Conservation (phyloP, 2,888 invertebrate genomes). For the Tetheella fluctuosa region DNA sequence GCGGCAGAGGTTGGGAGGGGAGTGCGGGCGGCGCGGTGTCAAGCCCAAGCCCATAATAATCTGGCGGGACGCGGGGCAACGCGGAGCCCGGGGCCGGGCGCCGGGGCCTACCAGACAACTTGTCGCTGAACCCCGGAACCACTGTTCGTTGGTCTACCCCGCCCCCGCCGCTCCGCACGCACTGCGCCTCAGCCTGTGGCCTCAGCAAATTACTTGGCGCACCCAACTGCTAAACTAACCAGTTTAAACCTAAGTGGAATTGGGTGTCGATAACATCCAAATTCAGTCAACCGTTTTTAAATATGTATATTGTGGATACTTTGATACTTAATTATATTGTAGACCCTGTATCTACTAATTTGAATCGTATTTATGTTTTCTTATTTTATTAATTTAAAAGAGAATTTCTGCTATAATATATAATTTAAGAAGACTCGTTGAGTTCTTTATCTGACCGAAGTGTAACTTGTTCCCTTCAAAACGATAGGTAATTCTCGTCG, state of each 20-base stretch:
- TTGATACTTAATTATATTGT: too few relatives aligned
- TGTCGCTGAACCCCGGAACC: constrained; percentile 72
- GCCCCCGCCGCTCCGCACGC: constrained; percentile 27
- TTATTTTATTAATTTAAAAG: neutral
- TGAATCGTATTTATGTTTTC: neutral
- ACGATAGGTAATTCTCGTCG: too few relatives aligned
- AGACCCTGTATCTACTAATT: too few relatives aligned
- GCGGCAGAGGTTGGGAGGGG: constrained; percentile 35
- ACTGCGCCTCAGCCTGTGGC: too few relatives aligned
- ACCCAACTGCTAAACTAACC: constrained; percentile 59
- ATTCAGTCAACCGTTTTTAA: constrained; percentile 17
- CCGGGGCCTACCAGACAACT: constrained; percentile 77
- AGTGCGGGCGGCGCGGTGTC: constrained; percentile 47
- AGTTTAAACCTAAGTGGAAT: constrained; percentile 49
- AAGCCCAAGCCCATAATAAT: constrained; percentile 67
- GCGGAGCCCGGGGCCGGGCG: constrained; percentile 38
- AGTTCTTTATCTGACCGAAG: too few relatives aligned
- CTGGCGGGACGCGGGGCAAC: constrained; percentile 34
- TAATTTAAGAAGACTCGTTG: too few relatives aligned
- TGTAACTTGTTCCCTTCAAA: too few relatives aligned
- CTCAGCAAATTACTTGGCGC: constrained; percentile 61
- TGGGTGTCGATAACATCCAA: constrained; percentile 42
- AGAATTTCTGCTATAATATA: too few relatives aligned
- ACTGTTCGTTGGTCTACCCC: constrained; percentile 36
- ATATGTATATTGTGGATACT: neutral